phyloP scores from a whole-genome alignment of 2,888 invertebrate genomes.

The Diabrotica balteata region DNA sequence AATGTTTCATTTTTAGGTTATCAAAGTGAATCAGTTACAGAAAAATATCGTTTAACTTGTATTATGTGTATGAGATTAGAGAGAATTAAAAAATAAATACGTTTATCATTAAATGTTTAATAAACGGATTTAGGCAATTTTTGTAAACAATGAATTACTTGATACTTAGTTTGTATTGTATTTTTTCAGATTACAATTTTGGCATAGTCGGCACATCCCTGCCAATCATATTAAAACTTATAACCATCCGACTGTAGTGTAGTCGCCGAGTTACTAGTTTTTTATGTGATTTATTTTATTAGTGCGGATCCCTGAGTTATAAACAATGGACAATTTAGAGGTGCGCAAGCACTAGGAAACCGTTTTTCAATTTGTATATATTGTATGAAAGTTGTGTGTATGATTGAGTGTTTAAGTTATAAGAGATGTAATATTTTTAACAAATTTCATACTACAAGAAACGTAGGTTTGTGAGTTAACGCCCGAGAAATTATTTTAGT shows the following conservation, averaged over 20 bases:
- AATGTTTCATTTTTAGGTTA: too few relatives aligned
- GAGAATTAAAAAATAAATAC: too few relatives aligned
- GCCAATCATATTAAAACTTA: slow-evolving; percentile 35
- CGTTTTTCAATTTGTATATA: slow-evolving; percentile 50
- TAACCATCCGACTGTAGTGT: slow-evolving; percentile 33
- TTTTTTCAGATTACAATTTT: slow-evolving; percentile 8
- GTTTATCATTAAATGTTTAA: too few relatives aligned
- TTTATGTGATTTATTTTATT: slow-evolving; percentile 35
- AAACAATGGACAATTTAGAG: slow-evolving; percentile 30
- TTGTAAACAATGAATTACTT: too few relatives aligned
- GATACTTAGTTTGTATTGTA: too few relatives aligned
- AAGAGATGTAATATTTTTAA: slow-evolving; percentile 43
- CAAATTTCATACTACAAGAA: slow-evolving; percentile 24
- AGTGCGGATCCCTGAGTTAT: slow-evolving; percentile 34
- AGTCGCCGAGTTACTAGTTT: slow-evolving; percentile 36
- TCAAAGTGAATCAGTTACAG: too few relatives aligned
- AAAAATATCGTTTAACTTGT: too few relatives aligned
- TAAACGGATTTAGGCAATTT: too few relatives aligned
- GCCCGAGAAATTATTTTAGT: too few relatives aligned
- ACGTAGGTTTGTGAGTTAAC: too few relatives aligned
- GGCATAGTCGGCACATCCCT: slow-evolving; percentile 7
- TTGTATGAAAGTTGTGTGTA: slow-evolving; percentile 46
- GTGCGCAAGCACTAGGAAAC: slow-evolving; percentile 29
- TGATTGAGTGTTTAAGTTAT: slow-evolving; percentile 38
- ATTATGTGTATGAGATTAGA: too few relatives aligned